Conservation (phyloP, 1,140 invertebrate species). For the Aplysia californica region DNA sequence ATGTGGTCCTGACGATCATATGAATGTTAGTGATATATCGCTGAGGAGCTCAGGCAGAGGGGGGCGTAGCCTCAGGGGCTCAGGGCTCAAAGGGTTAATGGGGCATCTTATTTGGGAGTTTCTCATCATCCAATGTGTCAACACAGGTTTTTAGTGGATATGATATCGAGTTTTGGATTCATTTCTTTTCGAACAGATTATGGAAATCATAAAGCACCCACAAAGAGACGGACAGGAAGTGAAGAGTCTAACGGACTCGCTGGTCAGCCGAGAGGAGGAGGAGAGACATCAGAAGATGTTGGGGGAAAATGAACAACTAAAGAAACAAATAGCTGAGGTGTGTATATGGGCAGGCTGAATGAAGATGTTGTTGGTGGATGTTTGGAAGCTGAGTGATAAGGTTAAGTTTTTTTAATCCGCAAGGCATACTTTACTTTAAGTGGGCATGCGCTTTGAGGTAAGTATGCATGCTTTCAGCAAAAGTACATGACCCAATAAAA, state of each 20-base stretch:
- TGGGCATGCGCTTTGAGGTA: not conserved
- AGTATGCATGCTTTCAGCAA: not conserved
- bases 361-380: too few species aligned
- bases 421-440: not conserved
- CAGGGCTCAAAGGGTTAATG: too few species aligned
- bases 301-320: constrained; percentile 94
- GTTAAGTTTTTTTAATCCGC: not conserved
- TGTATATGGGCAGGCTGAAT: constrained; percentile 40
- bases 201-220: constrained; percentile 40
- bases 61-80: too few species aligned
- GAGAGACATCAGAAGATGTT: constrained; percentile 94
- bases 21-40: too few species aligned
- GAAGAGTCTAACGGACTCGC: constrained; percentile 74
- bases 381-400: not conserved
- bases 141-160: too few species aligned
- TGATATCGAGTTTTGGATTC: too few species aligned
- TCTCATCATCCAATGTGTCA: too few species aligned
- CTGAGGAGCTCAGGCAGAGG: too few species aligned
- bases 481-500: not conserved
- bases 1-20: too few species aligned
- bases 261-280: constrained; percentile 89
- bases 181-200: too few species aligned
- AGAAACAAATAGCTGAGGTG: constrained; percentile 93
- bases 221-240: constrained; percentile 48
- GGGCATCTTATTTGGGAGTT: too few species aligned